Evolutionary conservation across 23 tunicate genomes (phyloP).

Genomic region (Trididemnum nubilum): DNA sequence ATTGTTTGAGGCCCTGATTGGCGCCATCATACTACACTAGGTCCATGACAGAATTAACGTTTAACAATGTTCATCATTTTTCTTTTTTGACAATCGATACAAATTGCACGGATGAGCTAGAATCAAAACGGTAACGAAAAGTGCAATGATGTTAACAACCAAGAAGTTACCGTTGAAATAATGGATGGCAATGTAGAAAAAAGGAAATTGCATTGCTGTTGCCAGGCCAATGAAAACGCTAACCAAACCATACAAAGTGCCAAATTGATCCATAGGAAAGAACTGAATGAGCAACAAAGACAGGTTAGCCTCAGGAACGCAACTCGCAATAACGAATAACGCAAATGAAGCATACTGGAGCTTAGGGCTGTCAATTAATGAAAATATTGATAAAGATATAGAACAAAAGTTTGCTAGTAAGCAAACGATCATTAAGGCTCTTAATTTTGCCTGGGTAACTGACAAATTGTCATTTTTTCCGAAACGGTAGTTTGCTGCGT

Average conservation of each 20-base stretch:
- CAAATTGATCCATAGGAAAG: conserved; percentile 13
- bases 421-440: not conserved
- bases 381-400: not conserved
- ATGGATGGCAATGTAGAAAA: not conserved
- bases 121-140: not conserved
- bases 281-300: not conserved
- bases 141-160: not conserved
- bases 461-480: not conserved
- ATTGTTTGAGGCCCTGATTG: too few relatives aligned
- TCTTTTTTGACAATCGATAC: not conserved
- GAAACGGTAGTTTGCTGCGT: not conserved
- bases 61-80: too few relatives aligned
- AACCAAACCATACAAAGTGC: conserved; percentile 3
- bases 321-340: not conserved
- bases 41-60: too few relatives aligned
- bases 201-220: not conserved
- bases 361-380: not conserved
- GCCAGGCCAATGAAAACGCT: not conserved
- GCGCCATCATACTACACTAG: too few relatives aligned
- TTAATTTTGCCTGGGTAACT: not conserved
- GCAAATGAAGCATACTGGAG: not conserved
- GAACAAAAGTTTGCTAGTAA: not conserved
- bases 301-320: not conserved
- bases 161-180: conserved; percentile 13
- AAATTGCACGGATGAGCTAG: not conserved